Evolutionary conservation across 1,140 invertebrate species (phyloP).

Genomic region (Tetragnatha versicolor): DNA sequence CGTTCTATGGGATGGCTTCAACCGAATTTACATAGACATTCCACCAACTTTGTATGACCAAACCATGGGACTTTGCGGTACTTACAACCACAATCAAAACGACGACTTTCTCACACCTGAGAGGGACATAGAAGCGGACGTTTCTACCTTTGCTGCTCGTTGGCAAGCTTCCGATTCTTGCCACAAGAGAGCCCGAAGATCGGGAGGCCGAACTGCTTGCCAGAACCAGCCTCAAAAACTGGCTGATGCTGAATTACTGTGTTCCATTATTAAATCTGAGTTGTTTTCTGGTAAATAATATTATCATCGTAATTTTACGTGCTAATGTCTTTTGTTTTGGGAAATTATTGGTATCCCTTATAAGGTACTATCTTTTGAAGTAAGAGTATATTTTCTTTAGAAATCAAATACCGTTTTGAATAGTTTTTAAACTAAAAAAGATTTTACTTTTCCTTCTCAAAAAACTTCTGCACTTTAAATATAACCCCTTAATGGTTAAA

Average conservation of each 20-base stretch:
- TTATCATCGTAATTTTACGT: no score
- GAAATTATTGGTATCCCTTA: no score
- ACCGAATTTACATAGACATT: conserved; percentile 81
- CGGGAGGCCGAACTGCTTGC: conserved; percentile 66
- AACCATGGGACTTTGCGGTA: conserved; percentile 80
- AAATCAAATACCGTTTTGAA: no score
- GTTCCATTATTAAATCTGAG: conserved; percentile 59
- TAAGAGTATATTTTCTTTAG: no score
- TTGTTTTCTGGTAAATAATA: conserved; percentile 62
- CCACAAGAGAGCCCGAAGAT: conserved; percentile 59
- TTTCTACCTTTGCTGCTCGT: conserved; percentile 82
- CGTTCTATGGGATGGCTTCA: conserved; percentile 84
- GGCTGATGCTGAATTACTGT: conserved; percentile 67
- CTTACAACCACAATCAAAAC: conserved; percentile 84
- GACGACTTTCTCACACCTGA: conserved; percentile 88
- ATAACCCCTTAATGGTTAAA: no score
- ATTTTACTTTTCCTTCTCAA: no score
- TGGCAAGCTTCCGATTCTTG: conserved; percentile 73
- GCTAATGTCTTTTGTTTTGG: no score
- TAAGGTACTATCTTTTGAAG: no score
- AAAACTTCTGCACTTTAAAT: no score
- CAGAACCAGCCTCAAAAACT: conserved; percentile 75
- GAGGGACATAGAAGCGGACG: conserved; percentile 79
- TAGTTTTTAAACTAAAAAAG: no score
- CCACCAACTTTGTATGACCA: conserved; percentile 75